Base-by-base conservation (phyloP, 2,797 vertebrate genomes). In the Phalanger gymnotis region DNA sequence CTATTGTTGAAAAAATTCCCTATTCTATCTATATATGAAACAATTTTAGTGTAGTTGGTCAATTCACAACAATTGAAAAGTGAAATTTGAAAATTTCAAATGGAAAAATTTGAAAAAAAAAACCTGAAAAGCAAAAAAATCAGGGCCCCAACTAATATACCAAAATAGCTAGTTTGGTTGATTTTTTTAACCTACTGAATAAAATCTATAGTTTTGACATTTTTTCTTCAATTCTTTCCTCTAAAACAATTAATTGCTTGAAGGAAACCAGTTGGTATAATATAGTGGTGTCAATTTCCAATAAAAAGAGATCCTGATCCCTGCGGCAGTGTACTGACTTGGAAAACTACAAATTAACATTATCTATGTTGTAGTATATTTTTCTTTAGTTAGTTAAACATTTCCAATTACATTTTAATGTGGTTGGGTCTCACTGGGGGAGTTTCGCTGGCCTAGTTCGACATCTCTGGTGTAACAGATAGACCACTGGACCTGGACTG, bases 131-230 rank as follows among this genome's bases (percentile, higher is more conserved):
- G 28, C 73, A 34, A 92, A 96, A 96, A 56, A 28, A n/a, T 57
- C 25, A 94, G 53, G 54, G 89, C 57, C 31, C 52, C 11, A 16
- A 66, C 61, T 90, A 14, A 57, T 40, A 40, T 5, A 13, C 14
- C 16, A 73, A 95, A 94, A 96, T 81, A 96, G 10, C 25, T 91
- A 96, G 55, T 19, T 90, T 93, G 93, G 54, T 93, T 40, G 30
- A 2, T n/a, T 81, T 93, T 51, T 0, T 27, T 81, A 22, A 2
- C 3, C 52, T 90, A 47, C 14, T 54, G 81, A 3, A 90, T 53
- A 40, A 40, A n/a, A 92, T 34, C 9, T 40, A 2, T 90, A 92
- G 12, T 25, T 92, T 96, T 95, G 9, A 3, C 28, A 31, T 91
- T 90, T 57, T 89, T 16, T 90, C 58, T 94, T 94, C 90, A 95